Base-by-base conservation (phyloP, 2,888 invertebrate species). In the Drosophila conformis region DNA sequence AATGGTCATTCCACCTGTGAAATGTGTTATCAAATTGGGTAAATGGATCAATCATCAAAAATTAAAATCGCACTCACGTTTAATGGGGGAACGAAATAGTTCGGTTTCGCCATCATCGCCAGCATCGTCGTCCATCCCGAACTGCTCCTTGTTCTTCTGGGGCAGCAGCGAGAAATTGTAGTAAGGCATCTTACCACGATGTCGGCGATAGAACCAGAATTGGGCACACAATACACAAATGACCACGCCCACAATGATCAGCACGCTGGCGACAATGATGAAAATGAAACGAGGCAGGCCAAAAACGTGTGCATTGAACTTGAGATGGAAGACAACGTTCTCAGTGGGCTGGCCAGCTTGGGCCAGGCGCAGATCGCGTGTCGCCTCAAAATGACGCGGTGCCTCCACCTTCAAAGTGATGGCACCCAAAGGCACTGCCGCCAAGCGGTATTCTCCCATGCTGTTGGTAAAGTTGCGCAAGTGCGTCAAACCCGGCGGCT, bases 231-330 rank as follows among this genome's bases (percentile, higher is more conserved):
- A 76, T 15, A 91, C 86, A 61, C 91, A 91, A 27, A 87, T 63
- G 15, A 91, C 83, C 6, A 93, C 87, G 25, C 80, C 60, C 4
- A 91, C 75, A 15, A 93, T 91, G 36, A 92, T 85, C 3, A 91
- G 60, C 35, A 90, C 82, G 95, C 97, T 97, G 78, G 96, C 94
- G 13, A 97, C 90, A 88, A 97, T 94, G 38, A 97, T 95, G 91
- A 98, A 97, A 2, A 96, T 94, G 29, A 97, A 94, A 35, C 97
- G 93, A 0, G 97, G 96, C 93, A 97, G 93, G 0, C 97, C 97
- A 80, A 96, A 93, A 21, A 97, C 95, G 70, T 94, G 94, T 77
- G 96, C 95, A 83, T 97, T 95, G 15, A 94, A 93, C 53, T 94
- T 94, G 63, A 97, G 90, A 76, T 95, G 96, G 79, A 97, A 95